Evolutionary conservation across 2,113 vertebrate species (phyloP), one percentile per base, ranked within the genome.

Genomic region (Sebastes schlegelii): DNA sequence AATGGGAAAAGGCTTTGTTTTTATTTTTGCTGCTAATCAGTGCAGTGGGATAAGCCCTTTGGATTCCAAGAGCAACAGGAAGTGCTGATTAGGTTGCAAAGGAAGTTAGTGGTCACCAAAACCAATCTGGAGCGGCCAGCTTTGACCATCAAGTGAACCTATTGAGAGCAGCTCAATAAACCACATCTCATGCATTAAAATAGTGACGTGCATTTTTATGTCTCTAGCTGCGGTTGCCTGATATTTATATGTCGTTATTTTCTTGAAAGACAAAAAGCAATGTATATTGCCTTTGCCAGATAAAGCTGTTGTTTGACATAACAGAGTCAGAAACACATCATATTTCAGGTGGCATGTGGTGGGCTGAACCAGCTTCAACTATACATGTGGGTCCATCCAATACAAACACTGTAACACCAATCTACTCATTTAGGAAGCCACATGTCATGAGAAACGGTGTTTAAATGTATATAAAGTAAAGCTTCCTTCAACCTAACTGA

Each of bases 21-120:
- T 85, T 89, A 82, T 89, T 90, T 66, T 87, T 65, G 23, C 86
- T 80, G 78, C 88, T 91, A 92, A 94, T 94, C 85, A 90, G 89
- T 19, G 74, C 61, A n/a, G 19, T 45, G 64, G 77, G 84, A 81
- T 77, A 72, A 89, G 74, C 17, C 61, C 79, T 88, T 76, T 88
- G 84, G 83, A 87, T 88, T 95, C 92, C 91, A 93, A 90, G 82
- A 83, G 86, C 86, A 92, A 93, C 93, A 94, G 91, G 91, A 94
- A 93, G 82, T 83, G 61, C 74, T 88, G 90, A 92, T 93, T 93
- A 84, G 75, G 85, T 92, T 92, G 93, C 90, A 88, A 88, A 91
- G 84, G 90, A 84, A 87, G 87, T 72, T 2, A 64, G 80, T 76
- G 90, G 87, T 91, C 90, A 85, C 52, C 52, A 74, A 80, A 84